Conservation (phyloP, 2,113 vertebrate genomes). For the Osmerus mordax region DNA sequence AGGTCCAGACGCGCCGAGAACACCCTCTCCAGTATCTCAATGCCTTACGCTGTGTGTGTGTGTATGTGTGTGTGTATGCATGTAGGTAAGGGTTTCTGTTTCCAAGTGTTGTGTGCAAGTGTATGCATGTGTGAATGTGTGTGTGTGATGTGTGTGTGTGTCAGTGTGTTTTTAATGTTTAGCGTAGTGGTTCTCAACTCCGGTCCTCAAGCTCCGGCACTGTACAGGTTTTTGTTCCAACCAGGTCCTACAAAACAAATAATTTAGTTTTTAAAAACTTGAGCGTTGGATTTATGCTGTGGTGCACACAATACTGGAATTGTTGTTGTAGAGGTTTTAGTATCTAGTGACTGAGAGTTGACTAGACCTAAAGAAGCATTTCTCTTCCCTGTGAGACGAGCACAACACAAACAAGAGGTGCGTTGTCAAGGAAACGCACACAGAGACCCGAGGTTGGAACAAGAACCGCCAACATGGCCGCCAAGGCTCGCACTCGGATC, state of each 20-base stretch:
- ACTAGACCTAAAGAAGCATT: slow-evolving; percentile 60
- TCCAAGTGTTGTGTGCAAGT: no score
- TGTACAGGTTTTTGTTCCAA: slow-evolving; percentile 85
- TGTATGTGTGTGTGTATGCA: slow-evolving; percentile 30
- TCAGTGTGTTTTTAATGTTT: slow-evolving; percentile 60
- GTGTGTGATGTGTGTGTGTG: neutral
- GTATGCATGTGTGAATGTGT: no score
- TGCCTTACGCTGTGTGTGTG: slow-evolving; percentile 56
- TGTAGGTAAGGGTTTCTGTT: neutral
- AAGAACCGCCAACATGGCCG: slow-evolving; percentile 72
- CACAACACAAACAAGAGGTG: slow-evolving; percentile 69
- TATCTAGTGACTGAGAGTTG: slow-evolving; percentile 37
- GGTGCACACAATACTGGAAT: slow-evolving; percentile 65
- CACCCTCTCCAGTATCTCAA: slow-evolving; percentile 73
- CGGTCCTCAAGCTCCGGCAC: slow-evolving; percentile 82
- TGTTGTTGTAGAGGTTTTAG: slow-evolving; percentile 7
- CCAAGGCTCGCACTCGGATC: slow-evolving; percentile 53
- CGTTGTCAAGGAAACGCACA: slow-evolving; percentile 59
- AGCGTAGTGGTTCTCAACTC: slow-evolving; percentile 83
- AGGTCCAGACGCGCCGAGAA: slow-evolving; percentile 68
- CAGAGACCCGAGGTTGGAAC: slow-evolving; percentile 80
- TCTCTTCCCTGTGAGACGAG: slow-evolving; percentile 67
- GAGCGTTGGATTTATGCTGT: slow-evolving; percentile 55
- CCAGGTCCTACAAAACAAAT: slow-evolving; percentile 86
- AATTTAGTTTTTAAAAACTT: slow-evolving; percentile 75